A percentile compares a stretch with the other conserved stretches of the same genome.
Evolutionary conservation across 2,113 vertebrate species (phyloP).

Genomic region (Heterotis niloticus): DNA sequence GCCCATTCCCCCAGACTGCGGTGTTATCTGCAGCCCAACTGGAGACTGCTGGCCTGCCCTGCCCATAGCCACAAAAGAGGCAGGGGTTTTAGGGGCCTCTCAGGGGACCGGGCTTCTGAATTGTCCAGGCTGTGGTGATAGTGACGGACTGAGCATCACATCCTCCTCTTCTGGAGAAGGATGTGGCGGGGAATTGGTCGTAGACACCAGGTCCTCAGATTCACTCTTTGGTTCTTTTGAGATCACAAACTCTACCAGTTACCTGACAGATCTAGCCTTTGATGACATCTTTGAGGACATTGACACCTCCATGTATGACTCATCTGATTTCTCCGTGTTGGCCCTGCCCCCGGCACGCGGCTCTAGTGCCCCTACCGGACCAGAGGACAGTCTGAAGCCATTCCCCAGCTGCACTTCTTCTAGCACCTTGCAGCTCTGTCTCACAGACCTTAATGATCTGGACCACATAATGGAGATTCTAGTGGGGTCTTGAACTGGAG

Average conservation of each 20-base stretch:
- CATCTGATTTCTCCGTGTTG: conserved; percentile 67
- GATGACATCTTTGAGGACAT: conserved; percentile 85
- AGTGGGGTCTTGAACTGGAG: conserved; percentile 65
- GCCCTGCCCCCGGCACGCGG: conserved; percentile 52
- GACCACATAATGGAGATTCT: conserved; percentile 87
- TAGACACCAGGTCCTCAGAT: conserved; percentile 55
- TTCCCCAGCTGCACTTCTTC: conserved; percentile 61
- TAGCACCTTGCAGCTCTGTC: conserved; percentile 67
- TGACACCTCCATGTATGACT: conserved; percentile 83
- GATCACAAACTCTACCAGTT: conserved; percentile 72
- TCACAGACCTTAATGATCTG: conserved; percentile 76
- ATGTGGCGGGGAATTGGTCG: conserved; percentile 13
- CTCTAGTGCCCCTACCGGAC: conserved; percentile 45
- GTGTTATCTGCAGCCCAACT: conserved; percentile 44
- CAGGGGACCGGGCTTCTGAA: conserved; percentile 53
- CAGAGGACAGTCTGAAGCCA: conserved; percentile 66
- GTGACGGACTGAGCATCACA: conserved; percentile 39
- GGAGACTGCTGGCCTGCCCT: conserved; percentile 60
- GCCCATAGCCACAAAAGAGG: conserved; percentile 57
- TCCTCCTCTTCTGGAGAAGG: conserved; percentile 38
- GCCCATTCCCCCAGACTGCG: conserved; percentile 23
- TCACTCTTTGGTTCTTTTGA: conserved; percentile 64
- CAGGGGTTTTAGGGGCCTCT: conserved; percentile 56
- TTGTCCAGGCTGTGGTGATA: conserved; percentile 58
- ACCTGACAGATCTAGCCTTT: conserved; percentile 76